phyloP scores from a whole-genome alignment of 1,140 invertebrate species.

The Eriocheir sinensis region DNA sequence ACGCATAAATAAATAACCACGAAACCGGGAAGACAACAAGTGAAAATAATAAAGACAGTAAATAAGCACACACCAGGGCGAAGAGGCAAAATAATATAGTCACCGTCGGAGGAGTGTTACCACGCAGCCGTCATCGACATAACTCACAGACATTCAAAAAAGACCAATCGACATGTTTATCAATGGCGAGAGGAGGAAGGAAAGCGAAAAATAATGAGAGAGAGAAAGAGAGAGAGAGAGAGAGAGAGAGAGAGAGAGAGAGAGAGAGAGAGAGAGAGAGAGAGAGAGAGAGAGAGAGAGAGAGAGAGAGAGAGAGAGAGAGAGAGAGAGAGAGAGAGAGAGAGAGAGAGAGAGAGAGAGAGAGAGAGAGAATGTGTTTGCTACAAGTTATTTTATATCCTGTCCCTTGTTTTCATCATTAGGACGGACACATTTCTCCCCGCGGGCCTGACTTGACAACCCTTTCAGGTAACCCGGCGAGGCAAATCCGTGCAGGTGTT shows the following conservation, averaged over 20 bases:
- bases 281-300: not conserved
- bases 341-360: too few species aligned
- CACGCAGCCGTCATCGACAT: not conserved
- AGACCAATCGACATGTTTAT: not conserved
- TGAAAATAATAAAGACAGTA: not conserved
- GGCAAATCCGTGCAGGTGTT: not conserved
- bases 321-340: not conserved
- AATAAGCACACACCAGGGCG: too few species aligned
- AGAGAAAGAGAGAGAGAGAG: conserved; percentile 15
- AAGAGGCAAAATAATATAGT: too few species aligned
- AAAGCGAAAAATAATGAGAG: not conserved
- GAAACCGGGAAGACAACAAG: too few species aligned
- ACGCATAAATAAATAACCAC: not conserved
- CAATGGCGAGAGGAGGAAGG: not conserved
- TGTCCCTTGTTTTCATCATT: too few species aligned
- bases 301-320: not conserved
- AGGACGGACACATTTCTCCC: not conserved
- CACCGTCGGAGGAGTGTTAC: not conserved
- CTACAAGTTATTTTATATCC: too few species aligned
- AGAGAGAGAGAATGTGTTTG: too few species aligned
- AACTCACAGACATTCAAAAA: not conserved
- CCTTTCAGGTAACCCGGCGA: not conserved
- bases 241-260: conserved; percentile 34
- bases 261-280: conserved; percentile 32
- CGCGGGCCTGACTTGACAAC: not conserved